A percentile compares a stretch with the other conserved stretches of the same genome.
Evolutionary conservation across 2,888 invertebrate species (phyloP).

Genomic region (Eristalinus sepulchralis): DNA sequence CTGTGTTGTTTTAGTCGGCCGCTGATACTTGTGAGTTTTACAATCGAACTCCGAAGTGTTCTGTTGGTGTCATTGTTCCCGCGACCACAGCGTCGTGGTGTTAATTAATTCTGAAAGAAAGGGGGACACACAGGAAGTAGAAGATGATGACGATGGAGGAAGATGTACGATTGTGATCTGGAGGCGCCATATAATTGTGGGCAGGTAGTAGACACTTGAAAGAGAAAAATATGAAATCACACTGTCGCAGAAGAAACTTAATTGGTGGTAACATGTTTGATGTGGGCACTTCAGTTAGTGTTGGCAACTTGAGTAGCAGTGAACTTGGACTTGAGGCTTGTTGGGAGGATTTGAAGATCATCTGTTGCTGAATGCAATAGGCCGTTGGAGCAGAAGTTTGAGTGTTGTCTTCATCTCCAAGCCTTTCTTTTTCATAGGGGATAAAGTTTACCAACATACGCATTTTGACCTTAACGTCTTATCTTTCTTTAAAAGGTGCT

Average conservation of each 20-base stretch:
- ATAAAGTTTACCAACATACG: no score
- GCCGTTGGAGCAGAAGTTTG: no score
- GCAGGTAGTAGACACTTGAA: not conserved
- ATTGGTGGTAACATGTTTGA: not conserved
- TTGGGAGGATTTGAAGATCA: not conserved
- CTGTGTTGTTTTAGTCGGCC: constrained; percentile 8
- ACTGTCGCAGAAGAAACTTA: not conserved
- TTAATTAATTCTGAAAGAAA: not conserved
- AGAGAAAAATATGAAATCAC: not conserved
- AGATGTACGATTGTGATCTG: not conserved
- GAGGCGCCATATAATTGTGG: not conserved
- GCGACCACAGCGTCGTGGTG: no score
- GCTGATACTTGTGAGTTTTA: constrained; percentile 40
- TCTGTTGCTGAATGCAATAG: no score
- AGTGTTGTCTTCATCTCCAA: no score
- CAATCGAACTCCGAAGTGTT: not conserved
- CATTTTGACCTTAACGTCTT: no score
- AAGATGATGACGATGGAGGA: not conserved
- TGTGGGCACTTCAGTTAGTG: not conserved
- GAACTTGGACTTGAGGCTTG: not conserved
- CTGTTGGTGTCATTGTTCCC: not conserved
- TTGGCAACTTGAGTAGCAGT: not conserved
- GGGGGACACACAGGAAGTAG: not conserved
- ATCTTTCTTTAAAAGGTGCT: no score
- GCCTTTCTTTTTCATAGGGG: no score